Percentiles rank a stretch among this genome's conserved stretches.
These are phyloP conservation scores for Melinopterus prodromus DNA, from an alignment of 2,888 invertebrate genomes.

Conservation along the genomic window DNA sequence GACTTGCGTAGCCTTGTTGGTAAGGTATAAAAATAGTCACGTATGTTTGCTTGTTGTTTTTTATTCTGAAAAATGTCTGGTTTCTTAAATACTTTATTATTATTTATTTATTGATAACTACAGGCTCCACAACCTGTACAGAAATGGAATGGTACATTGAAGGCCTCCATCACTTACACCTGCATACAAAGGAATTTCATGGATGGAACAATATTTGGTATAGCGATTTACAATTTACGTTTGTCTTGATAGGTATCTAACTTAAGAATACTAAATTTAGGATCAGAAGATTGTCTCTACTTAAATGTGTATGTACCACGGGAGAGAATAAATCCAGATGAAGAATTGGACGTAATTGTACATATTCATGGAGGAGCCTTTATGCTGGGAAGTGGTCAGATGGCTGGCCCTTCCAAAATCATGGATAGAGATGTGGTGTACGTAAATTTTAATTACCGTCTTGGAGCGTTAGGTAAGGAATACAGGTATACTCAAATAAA, in stretches of 20 bases:
- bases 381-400: slow-evolving; percentile 57
- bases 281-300: slow-evolving; percentile 74
- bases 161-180: slow-evolving; percentile 48
- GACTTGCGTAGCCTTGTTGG: too few species aligned
- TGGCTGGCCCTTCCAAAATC: slow-evolving; percentile 60
- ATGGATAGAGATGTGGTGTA: slow-evolving; percentile 57
- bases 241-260: background rate
- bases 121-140: slow-evolving; percentile 49
- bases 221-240: background rate
- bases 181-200: slow-evolving; percentile 44
- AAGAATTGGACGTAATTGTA: slow-evolving; percentile 59
- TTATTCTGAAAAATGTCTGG: background rate
- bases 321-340: slow-evolving; percentile 57
- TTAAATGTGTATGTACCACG: slow-evolving; percentile 69
- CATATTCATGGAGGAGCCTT: slow-evolving; percentile 63
- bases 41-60: background rate
- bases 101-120: background rate
- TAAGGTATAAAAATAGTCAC: too few species aligned
- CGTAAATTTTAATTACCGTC: slow-evolving; percentile 55
- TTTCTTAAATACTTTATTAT: background rate
- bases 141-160: slow-evolving; percentile 48
- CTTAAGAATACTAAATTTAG: slow-evolving; percentile 49
- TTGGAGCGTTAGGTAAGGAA: slow-evolving; percentile 51
- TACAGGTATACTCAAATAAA: too few species aligned
- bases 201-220: slow-evolving; percentile 21